phyloP scores from a whole-genome alignment of 2,113 vertebrate genomes.

The Anoplopoma fimbria region DNA sequence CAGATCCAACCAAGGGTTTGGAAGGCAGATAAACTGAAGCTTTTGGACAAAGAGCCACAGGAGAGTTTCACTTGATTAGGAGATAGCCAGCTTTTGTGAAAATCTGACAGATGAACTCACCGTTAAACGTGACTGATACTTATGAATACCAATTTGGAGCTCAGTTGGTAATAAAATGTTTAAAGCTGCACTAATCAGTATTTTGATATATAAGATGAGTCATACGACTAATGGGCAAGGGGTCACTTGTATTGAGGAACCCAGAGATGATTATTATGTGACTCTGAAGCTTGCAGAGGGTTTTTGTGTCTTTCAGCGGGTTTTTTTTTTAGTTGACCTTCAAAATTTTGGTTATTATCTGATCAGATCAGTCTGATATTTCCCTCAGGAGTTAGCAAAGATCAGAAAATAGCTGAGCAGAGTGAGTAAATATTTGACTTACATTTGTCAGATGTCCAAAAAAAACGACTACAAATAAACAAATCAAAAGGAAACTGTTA shows the following conservation, averaged over 20 bases:
- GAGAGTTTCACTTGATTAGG: conserved; percentile 40
- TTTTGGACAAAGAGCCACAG: conserved; percentile 43
- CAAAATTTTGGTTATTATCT: background rate
- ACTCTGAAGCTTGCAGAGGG: too few species aligned
- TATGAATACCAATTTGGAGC: background rate
- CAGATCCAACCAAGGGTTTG: conserved; percentile 43
- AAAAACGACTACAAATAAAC: too few species aligned
- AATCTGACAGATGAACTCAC: conserved; percentile 12
- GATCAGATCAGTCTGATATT: background rate
- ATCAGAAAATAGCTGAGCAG: background rate
- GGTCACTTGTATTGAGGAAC: too few species aligned
- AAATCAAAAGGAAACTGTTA: too few species aligned
- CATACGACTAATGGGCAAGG: background rate
- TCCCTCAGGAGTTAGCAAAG: background rate
- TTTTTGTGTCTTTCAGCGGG: background rate
- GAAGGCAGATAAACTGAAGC: conserved; percentile 46
- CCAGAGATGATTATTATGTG: background rate
- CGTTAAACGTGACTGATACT: background rate
- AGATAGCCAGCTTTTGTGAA: conserved; percentile 11
- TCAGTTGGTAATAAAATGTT: background rate
- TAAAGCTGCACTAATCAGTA: background rate
- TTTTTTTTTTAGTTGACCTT: background rate
- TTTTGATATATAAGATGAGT: background rate
- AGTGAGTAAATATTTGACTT: background rate
- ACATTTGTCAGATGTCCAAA: background rate